Percentiles rank a stretch among this genome's conserved stretches.
phyloP scores from a whole-genome alignment of 2,797 vertebrate species.

The Miichthys miiuy region DNA sequence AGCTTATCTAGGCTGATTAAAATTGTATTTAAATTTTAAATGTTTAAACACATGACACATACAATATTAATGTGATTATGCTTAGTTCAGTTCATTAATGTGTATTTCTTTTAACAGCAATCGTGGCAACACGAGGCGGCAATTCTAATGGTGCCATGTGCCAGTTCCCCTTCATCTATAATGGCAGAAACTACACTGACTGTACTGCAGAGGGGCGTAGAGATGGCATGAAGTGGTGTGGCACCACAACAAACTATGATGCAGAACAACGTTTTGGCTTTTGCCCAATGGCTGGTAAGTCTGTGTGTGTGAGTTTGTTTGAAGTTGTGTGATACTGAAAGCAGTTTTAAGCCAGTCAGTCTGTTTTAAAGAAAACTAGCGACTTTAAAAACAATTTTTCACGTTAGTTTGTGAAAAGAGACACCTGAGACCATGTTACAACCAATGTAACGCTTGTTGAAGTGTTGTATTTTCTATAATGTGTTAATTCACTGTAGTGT shows the following conservation, averaged over 20 bases:
- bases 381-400: background rate
- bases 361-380: background rate
- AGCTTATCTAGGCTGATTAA: no score
- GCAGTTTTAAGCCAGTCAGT: background rate
- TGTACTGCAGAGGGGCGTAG: slow-evolving; percentile 95
- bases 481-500: no score
- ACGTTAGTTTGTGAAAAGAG: background rate
- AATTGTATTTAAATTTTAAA: no score
- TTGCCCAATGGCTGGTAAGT: slow-evolving; percentile 98
- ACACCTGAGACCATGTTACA: background rate
- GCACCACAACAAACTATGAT: slow-evolving; percentile 94
- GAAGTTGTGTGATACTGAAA: background rate
- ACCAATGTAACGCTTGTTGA: background rate
- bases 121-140: slow-evolving; percentile 93
- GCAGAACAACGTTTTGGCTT: slow-evolving; percentile 95
- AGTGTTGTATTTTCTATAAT: background rate
- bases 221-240: slow-evolving; percentile 99
- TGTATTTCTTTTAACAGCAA: slow-evolving; percentile 72
- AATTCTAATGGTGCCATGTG: slow-evolving; percentile 98
- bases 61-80: background rate
- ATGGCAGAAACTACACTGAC: slow-evolving; percentile 95
- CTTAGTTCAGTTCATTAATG: background rate
- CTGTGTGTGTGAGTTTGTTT: slow-evolving; percentile 9
- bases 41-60: background rate
- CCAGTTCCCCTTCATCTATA: slow-evolving; percentile 97